Base-by-base conservation (phyloP, 1,140 invertebrate genomes). In the Antheraea mylitta region DNA sequence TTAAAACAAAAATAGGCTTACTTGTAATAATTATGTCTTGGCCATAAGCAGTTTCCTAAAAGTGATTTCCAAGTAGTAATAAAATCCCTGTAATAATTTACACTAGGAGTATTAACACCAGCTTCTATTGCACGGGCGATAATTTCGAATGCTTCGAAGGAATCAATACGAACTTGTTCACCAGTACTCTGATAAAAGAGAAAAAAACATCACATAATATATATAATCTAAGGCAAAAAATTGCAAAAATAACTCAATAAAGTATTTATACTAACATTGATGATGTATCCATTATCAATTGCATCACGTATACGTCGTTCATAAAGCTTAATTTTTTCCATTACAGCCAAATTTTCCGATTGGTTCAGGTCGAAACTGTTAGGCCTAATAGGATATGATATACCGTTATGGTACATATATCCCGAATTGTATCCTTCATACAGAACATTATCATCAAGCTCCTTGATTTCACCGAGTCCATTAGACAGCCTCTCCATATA, bases 111-210 rank as follows among this genome's bases (percentile, higher is more conserved):
- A 68, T 96, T 94, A 0, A 86, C 90, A 77, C 95, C 96, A 13
- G 93, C 93, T 93, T 96, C 95, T 64, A 96, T 94, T 3, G 96
- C 74, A 74, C 95, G 94, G 30, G 94, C 95, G n/a, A 97, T 87
- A 62, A 93, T 87, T 71, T 95, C 93, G 70, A 96, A 84, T 37
- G 92, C 89, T 18, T 94, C 91, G 7, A 92, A 85, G 9, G 85
- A 89, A 73, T 91, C 89, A 10, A 96, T 80, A 65, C 92, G 79
- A 30, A 95, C 76, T 53, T 86, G 87, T 58, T 93, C 87, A 66
- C 93, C 93, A n/a, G 92, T 76, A 18, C 79, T 76, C 84, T 94
- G 61, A 9, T 11, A 42, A 42, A 0, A 30, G 7, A 42, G 7
- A 42, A 42, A 10, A 42, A 53, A 53, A 13, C 13, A 53, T 13